These are phyloP conservation scores for Cyphomyrus plagiostoma DNA, from an alignment of 2,113 vertebrate genomes.

Conservation along the genomic window DNA sequence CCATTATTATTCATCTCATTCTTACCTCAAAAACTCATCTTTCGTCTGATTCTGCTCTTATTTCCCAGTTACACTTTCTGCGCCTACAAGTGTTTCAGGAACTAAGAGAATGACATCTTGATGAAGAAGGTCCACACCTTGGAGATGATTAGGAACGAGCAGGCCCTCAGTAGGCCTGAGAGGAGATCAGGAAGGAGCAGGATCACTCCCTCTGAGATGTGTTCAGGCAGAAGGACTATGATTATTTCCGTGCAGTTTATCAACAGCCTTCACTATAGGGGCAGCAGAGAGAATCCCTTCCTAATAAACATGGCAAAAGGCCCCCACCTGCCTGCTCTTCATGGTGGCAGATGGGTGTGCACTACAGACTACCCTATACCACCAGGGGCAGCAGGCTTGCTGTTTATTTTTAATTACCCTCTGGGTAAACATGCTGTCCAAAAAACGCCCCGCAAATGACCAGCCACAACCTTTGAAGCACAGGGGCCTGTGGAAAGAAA, in stretches of 20 bases:
- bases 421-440: conserved; percentile 8
- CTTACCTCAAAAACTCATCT: not conserved
- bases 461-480: conserved; percentile 29
- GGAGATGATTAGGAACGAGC: not conserved
- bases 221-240: not conserved
- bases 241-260: not conserved
- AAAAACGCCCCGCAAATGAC: conserved; percentile 18
- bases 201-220: not conserved
- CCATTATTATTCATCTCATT: not conserved
- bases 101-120: not conserved
- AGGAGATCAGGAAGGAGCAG: not conserved
- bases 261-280: not conserved
- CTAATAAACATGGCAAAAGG: not conserved
- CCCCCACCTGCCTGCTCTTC: not conserved
- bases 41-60: not conserved
- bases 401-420: conserved; percentile 24
- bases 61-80: not conserved
- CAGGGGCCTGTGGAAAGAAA: conserved; percentile 25
- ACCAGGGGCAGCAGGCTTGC: not conserved
- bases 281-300: not conserved
- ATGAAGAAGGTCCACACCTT: not conserved
- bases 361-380: not conserved
- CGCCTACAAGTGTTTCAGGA: not conserved
- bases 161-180: not conserved
- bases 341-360: not conserved